Percentiles rank a stretch among this genome's conserved stretches.
phyloP scores from a whole-genome alignment of 2,113 vertebrate species.

The Globicephala melas region DNA sequence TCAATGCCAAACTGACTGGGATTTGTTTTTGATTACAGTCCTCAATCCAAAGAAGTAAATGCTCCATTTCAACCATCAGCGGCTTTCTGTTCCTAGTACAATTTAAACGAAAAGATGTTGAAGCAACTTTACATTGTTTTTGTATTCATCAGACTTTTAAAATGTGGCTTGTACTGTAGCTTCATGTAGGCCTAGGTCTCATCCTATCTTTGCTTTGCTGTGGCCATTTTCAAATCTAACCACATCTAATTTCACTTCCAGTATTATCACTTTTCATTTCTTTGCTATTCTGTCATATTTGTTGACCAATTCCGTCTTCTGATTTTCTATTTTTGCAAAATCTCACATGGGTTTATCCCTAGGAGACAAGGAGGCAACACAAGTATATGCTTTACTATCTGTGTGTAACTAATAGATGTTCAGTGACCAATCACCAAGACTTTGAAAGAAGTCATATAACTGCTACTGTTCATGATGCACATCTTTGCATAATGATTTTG shows the following conservation, averaged over 20 bases:
- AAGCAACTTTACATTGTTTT: background rate
- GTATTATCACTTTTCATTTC: background rate
- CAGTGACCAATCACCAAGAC: background rate
- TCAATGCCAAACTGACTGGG: background rate
- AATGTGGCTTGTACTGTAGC: background rate
- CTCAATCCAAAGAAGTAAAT: background rate
- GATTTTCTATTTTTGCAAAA: background rate
- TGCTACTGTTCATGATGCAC: background rate
- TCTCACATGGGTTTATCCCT: background rate
- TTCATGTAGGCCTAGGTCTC: background rate
- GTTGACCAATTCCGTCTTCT: background rate
- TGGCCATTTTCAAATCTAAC: constrained; percentile 8
- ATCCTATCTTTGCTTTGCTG: background rate
- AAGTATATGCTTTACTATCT: background rate
- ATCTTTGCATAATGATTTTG: background rate
- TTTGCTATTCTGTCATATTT: background rate
- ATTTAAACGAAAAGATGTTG: background rate
- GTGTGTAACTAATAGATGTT: background rate
- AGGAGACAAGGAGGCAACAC: background rate
- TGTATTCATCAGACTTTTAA: background rate
- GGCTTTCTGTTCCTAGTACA: background rate
- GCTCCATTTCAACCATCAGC: background rate
- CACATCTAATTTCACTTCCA: background rate
- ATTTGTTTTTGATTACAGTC: background rate
- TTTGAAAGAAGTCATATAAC: background rate